Conservation (phyloP, 2,888 invertebrate species). For the Tachina grossa region DNA sequence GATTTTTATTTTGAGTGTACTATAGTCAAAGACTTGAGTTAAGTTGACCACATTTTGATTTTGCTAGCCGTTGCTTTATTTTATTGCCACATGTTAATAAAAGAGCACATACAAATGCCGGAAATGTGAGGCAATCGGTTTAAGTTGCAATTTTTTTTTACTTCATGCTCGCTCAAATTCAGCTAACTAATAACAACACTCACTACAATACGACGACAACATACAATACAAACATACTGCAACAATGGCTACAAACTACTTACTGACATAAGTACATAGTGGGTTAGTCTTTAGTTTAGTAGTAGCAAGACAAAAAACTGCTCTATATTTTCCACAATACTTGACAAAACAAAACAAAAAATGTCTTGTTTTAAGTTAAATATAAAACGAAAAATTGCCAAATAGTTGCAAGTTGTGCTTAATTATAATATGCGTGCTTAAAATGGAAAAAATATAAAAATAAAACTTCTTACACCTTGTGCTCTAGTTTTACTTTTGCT, state of each 20-base stretch:
- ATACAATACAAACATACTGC: too few relatives aligned
- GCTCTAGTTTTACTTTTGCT: conserved; percentile 52
- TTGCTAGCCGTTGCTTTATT: conserved; percentile 52
- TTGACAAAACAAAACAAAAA: background rate
- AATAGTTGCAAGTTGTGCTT: conserved; percentile 42
- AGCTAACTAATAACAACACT: conserved; percentile 30
- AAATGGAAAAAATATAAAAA: conserved; percentile 22
- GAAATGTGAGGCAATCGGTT: conserved; percentile 70
- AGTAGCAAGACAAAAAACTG: conserved; percentile 26
- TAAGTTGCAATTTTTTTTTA: conserved; percentile 50
- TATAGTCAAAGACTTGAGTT: conserved; percentile 34
- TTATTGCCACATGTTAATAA: conserved; percentile 70
- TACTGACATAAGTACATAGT: conserved; percentile 38
- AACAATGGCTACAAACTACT: conserved; percentile 54
- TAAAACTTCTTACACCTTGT: conserved; percentile 61
- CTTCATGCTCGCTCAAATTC: conserved; percentile 68
- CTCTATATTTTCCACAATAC: conserved; percentile 49
- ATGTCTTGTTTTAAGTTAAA: conserved; percentile 30
- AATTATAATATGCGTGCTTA: conserved; percentile 66
- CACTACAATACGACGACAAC: conserved; percentile 15
- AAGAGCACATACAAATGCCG: conserved; percentile 71
- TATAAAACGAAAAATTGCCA: conserved; percentile 62
- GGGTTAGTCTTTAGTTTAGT: conserved; percentile 44
- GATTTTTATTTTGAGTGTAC: too few relatives aligned
- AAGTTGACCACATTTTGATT: conserved; percentile 66